Percentiles rank a stretch among this genome's conserved stretches.
Conservation (phyloP, 1,140 invertebrate species). For the Macrostomum lignano region DNA sequence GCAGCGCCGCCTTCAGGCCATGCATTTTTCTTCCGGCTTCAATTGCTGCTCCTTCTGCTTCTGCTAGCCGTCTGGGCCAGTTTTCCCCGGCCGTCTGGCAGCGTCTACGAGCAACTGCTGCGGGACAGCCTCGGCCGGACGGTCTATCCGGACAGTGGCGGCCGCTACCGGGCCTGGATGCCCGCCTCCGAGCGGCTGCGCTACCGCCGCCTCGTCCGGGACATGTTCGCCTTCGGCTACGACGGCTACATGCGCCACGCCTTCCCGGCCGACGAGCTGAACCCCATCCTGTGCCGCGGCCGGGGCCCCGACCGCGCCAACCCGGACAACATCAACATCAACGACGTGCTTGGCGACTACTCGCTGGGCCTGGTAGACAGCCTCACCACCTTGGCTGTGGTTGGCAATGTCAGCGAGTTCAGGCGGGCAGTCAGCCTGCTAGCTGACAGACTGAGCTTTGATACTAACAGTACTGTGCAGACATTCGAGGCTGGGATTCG, state of each 20-base stretch:
- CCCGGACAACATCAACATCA: slow-evolving; percentile 42
- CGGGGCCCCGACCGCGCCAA: slow-evolving; percentile 35
- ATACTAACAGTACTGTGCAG: slow-evolving; percentile 38
- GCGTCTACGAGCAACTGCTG: too few relatives aligned
- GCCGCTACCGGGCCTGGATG: too few relatives aligned
- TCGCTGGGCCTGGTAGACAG: slow-evolving; percentile 32
- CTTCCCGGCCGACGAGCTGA: slow-evolving; percentile 33
- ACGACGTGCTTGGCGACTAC: slow-evolving; percentile 41
- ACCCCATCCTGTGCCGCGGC: slow-evolving; percentile 33
- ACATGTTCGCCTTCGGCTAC: slow-evolving; percentile 34
- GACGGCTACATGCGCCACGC: slow-evolving; percentile 35
- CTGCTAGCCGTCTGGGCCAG: too few relatives aligned
- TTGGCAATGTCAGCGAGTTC: slow-evolving; percentile 34
- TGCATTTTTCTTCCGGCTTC: too few relatives aligned
- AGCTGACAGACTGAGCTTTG: slow-evolving; percentile 35
- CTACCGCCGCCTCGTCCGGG: too few relatives aligned
- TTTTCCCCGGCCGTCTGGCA: too few relatives aligned
- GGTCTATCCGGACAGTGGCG: too few relatives aligned
- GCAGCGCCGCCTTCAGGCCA: too few relatives aligned
- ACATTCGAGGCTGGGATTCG: slow-evolving; percentile 42
- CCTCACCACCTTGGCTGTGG: slow-evolving; percentile 32
- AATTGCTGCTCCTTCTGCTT: too few relatives aligned
- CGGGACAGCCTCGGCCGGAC: too few relatives aligned
- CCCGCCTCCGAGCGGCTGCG: too few relatives aligned
- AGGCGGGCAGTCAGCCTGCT: slow-evolving; percentile 35